phyloP scores from a whole-genome alignment of 2,888 invertebrate species.

The Caenorhabditis virilis region DNA sequence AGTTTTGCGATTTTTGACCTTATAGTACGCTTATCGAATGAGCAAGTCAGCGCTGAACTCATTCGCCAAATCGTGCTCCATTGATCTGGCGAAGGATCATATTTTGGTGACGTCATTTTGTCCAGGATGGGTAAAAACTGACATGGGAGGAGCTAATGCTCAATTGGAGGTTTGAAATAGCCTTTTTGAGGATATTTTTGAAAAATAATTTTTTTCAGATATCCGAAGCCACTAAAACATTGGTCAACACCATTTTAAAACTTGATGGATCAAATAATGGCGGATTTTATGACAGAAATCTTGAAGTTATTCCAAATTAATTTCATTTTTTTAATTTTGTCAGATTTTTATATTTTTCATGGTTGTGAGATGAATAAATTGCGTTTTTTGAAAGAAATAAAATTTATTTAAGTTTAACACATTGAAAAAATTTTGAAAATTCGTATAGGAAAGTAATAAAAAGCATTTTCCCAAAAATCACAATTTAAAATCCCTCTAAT shows the following conservation, averaged over 20 bases:
- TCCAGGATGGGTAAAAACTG: constrained; percentile 58
- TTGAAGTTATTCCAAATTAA: constrained; percentile 1
- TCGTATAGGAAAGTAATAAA: too few relatives aligned
- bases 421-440: too few relatives aligned
- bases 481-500: too few relatives aligned
- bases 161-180: constrained; percentile 28
- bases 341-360: too few relatives aligned
- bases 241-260: background rate
- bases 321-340: background rate
- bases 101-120: constrained; percentile 45
- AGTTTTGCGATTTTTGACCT: background rate
- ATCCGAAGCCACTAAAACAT: background rate
- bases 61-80: constrained; percentile 43
- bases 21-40: constrained; percentile 33
- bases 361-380: too few relatives aligned
- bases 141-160: constrained; percentile 56
- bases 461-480: too few relatives aligned
- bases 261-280: background rate
- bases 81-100: constrained; percentile 34
- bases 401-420: background rate
- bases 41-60: constrained; percentile 53
- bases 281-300: background rate
- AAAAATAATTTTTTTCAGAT: background rate
- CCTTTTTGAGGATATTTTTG: background rate
- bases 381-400: too few relatives aligned